Conservation (phyloP, 1,140 invertebrate genomes). For the Ips typographus region DNA sequence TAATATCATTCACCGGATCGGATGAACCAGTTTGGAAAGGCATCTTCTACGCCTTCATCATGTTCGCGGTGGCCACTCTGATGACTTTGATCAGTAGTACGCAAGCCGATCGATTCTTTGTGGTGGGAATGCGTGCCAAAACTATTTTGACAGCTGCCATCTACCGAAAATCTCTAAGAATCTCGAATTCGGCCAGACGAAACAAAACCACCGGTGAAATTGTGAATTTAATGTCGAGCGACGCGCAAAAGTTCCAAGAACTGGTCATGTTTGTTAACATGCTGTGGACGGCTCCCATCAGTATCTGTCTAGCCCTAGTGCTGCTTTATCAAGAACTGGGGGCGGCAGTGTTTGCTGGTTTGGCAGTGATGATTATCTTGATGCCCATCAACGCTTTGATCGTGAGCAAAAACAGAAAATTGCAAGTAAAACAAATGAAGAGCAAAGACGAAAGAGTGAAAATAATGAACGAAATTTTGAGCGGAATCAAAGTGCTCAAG, state of each 20-base stretch:
- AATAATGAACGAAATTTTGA: conserved; percentile 61
- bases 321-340: conserved; percentile 87
- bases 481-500: conserved; percentile 36
- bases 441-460: conserved; percentile 90
- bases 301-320: conserved; percentile 83
- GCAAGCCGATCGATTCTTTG: conserved; percentile 87
- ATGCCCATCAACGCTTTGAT: conserved; percentile 88
- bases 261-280: conserved; percentile 88
- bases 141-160: conserved; percentile 90
- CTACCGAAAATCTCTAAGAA: conserved; percentile 82
- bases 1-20: conserved; percentile 67
- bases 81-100: conserved; percentile 89
- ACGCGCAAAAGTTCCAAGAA: conserved; percentile 82
- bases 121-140: conserved; percentile 86
- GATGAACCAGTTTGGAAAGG: conserved; percentile 80
- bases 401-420: conserved; percentile 75
- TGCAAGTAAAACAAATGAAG: conserved; percentile 89
- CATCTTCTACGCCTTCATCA: conserved; percentile 72
- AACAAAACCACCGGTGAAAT: conserved; percentile 79
- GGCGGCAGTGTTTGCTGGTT: conserved; percentile 79
- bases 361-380: conserved; percentile 88
- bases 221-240: conserved; percentile 91
- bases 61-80: conserved; percentile 77
- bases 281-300: conserved; percentile 94
- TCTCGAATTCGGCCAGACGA: conserved; percentile 77